A percentile compares a stretch with the other conserved stretches of the same genome.
Evolutionary conservation across 2,888 invertebrate genomes (phyloP).

Genomic region (Willowsia nigromaculata): DNA sequence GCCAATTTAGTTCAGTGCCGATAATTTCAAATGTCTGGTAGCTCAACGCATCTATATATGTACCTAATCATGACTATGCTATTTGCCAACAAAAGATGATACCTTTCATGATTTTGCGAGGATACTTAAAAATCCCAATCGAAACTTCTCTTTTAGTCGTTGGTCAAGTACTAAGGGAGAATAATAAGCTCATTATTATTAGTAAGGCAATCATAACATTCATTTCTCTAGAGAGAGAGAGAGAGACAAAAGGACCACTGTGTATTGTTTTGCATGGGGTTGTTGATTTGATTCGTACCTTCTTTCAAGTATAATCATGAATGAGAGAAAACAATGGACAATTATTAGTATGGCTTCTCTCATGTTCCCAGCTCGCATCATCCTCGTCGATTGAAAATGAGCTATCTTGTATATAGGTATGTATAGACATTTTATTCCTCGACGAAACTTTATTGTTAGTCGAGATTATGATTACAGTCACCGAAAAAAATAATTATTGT

Average conservation of each 20-base stretch:
- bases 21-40: neutral
- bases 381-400: constrained; percentile 22
- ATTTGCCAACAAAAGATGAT: neutral
- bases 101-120: neutral
- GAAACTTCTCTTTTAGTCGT: neutral
- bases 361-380: neutral
- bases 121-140: constrained; percentile 9
- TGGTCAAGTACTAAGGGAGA: neutral
- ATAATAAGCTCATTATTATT: constrained; percentile 45
- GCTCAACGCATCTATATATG: neutral
- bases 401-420: neutral
- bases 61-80: constrained; percentile 5
- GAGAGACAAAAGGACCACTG: neutral
- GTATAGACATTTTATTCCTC: neutral
- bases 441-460: neutral
- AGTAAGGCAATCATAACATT: constrained; percentile 35
- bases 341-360: constrained; percentile 45
- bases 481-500: neutral
- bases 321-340: constrained; percentile 58
- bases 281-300: constrained; percentile 46
- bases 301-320: neutral
- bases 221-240: neutral
- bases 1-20: constrained; percentile 15
- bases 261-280: constrained; percentile 9
- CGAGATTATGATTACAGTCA: constrained; percentile 2